Percentiles rank a stretch among this genome's conserved stretches.
Conservation (phyloP, 2,113 vertebrate genomes). For the Chionomys nivalis region DNA sequence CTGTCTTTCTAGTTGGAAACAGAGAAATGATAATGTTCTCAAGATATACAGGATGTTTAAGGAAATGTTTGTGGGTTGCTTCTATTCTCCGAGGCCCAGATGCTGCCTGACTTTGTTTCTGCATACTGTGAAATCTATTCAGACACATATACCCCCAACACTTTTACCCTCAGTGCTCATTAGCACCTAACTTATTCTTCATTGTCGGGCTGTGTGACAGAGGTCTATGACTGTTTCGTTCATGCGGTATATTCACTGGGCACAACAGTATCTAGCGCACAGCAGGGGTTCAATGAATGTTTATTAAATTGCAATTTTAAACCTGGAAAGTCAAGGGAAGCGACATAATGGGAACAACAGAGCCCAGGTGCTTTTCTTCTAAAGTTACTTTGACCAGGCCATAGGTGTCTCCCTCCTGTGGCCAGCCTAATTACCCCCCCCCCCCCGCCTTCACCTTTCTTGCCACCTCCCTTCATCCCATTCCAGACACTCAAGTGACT, state of each 20-base stretch:
- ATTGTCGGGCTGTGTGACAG: not conserved
- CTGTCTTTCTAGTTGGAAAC: conserved; percentile 7
- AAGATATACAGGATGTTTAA: not conserved
- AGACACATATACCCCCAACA: not conserved
- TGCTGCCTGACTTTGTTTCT: not conserved
- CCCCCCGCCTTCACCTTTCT: not conserved
- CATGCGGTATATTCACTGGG: not conserved
- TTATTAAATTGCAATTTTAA: conserved; percentile 29
- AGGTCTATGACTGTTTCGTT: not conserved
- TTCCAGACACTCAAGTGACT: not conserved
- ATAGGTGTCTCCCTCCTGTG: not conserved
- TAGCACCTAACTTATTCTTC: not conserved
- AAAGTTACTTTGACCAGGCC: not conserved
- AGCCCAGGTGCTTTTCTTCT: not conserved
- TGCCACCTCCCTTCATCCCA: not conserved
- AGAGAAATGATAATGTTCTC: conserved; percentile 15
- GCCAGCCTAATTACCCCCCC: not conserved
- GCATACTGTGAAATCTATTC: conserved; percentile 3
- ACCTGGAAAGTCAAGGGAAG: not conserved
- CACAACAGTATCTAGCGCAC: not conserved
- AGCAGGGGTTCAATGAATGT: conserved; percentile 1
- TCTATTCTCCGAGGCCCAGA: not conserved
- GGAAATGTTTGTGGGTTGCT: not conserved
- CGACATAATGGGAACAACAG: not conserved
- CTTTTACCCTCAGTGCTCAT: conserved; percentile 21